phyloP scores from a whole-genome alignment of 1,140 invertebrate species.

The Panonychus citri region DNA sequence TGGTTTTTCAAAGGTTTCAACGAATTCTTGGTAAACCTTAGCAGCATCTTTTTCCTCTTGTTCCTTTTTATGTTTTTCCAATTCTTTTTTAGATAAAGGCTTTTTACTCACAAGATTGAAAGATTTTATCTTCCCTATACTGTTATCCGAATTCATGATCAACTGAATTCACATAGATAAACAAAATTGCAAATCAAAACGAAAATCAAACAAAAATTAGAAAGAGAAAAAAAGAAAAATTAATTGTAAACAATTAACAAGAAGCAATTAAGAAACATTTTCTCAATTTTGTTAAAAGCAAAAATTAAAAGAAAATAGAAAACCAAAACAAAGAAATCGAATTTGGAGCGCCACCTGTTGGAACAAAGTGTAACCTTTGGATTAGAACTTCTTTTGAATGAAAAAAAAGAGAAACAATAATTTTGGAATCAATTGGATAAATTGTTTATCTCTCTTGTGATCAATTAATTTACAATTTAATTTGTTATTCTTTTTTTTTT shows the following conservation, averaged over 20 bases:
- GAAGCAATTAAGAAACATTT: too few species aligned
- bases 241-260: neutral
- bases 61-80: conserved; percentile 12
- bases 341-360: too few species aligned
- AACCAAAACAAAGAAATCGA: too few species aligned
- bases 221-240: neutral
- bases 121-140: neutral
- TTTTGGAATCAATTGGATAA: too few species aligned
- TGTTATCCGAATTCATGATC: neutral
- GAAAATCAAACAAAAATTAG: neutral
- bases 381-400: too few species aligned
- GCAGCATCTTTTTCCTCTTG: conserved; percentile 19
- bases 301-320: too few species aligned
- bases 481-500: neutral
- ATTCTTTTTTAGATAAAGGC: conserved; percentile 3
- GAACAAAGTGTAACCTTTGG: too few species aligned
- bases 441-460: too few species aligned
- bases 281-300: too few species aligned
- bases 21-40: conserved; percentile 84
- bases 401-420: too few species aligned
- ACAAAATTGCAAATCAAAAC: neutral
- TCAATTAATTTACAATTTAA: neutral
- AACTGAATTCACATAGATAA: neutral
- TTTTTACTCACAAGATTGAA: neutral
- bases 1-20: conserved; percentile 80